Base-by-base conservation (phyloP, 2,888 invertebrate species). In the Eucera pruinosa region DNA sequence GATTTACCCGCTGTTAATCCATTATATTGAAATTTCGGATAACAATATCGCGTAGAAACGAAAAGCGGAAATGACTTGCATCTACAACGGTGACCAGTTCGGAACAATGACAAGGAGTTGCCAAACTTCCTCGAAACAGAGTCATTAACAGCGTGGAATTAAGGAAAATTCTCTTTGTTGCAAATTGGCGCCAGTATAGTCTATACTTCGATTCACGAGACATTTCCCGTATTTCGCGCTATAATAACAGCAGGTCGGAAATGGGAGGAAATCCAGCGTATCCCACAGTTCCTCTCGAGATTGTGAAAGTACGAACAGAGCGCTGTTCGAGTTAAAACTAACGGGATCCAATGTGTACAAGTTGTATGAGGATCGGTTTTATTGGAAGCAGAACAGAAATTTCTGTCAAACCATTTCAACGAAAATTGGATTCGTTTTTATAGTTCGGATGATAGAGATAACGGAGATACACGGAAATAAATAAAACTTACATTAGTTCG, bases 91-190 rank as follows among this genome's bases (percentile, higher is more conserved):
- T 6, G 0, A 11, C 23, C 4, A 15, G 2, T 18, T 2, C 13
- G 18, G 20, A n/a, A 30, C 57, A 41, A 70, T 65, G 43, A 64
- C 48, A 15, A 11, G 33, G 33, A 62, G 60, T 68, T 67, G 11
- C 1, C 18, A 2, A 68, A 68, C 47, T 73, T 39, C 20, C 2
- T 13, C 2, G n/a, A 27, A 67, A 54, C 11, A 45, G 57, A 70
- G 52, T 70, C 41, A 70, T 69, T 64, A 70, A 47, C 20, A 52
- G 18, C 27, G 6, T 11, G 48, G 48, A 62, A 69, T 62, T 50
- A 69, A 69, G 68, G 74, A 57, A 52, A 70, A 74, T 70, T 70
- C 57, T 43, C 57, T 74, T 70, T 58, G 50, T 48, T 33, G 62
- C 43, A 23, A 64, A 69, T 68, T 61, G 23, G n/a, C 47, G 13